Conservation (phyloP, 2,797 vertebrate genomes). For the Hybognathus amarus region DNA sequence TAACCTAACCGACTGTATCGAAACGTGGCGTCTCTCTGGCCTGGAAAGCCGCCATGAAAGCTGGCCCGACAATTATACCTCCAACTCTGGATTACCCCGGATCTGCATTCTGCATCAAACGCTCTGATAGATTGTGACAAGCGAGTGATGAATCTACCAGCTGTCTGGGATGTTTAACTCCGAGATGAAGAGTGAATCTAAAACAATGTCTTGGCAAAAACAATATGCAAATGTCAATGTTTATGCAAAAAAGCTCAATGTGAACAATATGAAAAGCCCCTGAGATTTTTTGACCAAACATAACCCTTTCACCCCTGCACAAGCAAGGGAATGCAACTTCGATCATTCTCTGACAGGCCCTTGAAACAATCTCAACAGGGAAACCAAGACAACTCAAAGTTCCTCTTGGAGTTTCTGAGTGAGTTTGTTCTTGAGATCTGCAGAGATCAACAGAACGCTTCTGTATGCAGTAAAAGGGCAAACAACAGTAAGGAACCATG, state of each 20-base stretch:
- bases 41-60: slow-evolving; percentile 26
- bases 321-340: not conserved
- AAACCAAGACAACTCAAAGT: slow-evolving; percentile 5
- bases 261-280: not conserved
- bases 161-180: not conserved
- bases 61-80: slow-evolving; percentile 5
- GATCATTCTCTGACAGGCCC: not conserved
- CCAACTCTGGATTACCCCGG: not conserved
- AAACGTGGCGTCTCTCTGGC: slow-evolving; percentile 40
- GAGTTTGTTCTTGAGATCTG: slow-evolving; percentile 4
- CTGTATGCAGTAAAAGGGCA: not conserved
- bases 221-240: not conserved
- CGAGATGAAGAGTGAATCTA: not conserved
- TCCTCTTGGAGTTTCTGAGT: slow-evolving; percentile 35
- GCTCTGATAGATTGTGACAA: slow-evolving; percentile 47
- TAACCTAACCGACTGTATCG: slow-evolving; percentile 35
- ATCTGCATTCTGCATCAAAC: slow-evolving; percentile 50
- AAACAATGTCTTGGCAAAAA: not conserved
- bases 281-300: not conserved
- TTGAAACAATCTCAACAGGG: slow-evolving; percentile 23
- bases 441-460: not conserved
- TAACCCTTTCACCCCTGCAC: slow-evolving; percentile 21
- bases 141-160: slow-evolving; percentile 55
- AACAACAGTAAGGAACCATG: not conserved
- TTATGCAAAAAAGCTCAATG: not conserved